Evolutionary conservation across 1,140 invertebrate species (phyloP), one percentile per base, ranked within the genome.

Genomic region (Parasteatoda tepidariorum): DNA sequence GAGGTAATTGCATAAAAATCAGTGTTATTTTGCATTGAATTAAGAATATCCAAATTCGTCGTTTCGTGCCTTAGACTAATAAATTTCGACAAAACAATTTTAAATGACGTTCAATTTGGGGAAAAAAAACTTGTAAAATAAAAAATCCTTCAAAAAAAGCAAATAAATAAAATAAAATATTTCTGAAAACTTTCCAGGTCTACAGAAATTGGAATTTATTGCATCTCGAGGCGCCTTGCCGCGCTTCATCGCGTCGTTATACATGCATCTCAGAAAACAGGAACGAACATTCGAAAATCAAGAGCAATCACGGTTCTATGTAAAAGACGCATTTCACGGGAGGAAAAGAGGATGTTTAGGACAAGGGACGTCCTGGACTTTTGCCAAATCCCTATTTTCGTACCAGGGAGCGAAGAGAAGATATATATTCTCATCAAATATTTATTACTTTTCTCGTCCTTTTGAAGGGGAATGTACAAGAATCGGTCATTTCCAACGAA

Each of bases 401-500:
- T 22, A 22, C n/a, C 24, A 59, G 9, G n/a, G 24, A 59, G 57
- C 57, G 67, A 71, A 55, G 38, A 34, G 34, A 41, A 71, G 68
- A 71, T 71, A 71, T 59, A 59, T 71, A 71, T 71, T 71, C 68
- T 71, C 68, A 71, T 71, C 68, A 71, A 71, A 71, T 71, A 31
- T 71, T 54, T 54, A 55, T 31, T 48, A 57, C 48, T 33, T 22
- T 15, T n/a, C 18, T 22, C 57, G n/a, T 59, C 18, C 57, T 4
- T 0, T 4, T 48, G 38, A 18, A 9, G 4, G 18, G 38, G 57
- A 59, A 26, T 59, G 11, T 59, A 26, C n/a, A n/a, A 15, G 57
- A 59, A 59, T 59, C 57, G 57, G 57, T n/a, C 18, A 22, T 59
- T 59, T 26, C n/a, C 57, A 9, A 1, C 15, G 57, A 59, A 22